These are phyloP conservation scores for Drosophila kurseongensis DNA, from an alignment of 1,140 invertebrate species.

Conservation along the genomic window DNA sequence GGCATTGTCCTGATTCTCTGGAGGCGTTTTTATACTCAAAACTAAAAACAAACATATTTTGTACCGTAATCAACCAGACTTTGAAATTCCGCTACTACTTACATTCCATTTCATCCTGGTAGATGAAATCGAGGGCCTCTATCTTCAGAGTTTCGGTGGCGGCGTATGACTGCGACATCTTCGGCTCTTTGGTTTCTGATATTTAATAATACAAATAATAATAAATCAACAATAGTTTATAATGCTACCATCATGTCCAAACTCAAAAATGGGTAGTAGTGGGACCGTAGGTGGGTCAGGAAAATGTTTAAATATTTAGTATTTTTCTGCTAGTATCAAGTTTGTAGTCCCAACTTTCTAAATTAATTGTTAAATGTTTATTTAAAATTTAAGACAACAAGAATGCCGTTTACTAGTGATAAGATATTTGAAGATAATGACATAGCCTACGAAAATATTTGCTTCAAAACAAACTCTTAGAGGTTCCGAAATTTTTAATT, in stretches of 20 bases:
- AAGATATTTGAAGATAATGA: no score
- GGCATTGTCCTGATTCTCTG: neutral
- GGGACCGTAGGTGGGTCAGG: neutral
- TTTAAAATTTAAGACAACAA: no score
- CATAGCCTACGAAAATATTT: no score
- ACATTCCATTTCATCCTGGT: constrained; percentile 5
- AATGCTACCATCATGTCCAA: neutral
- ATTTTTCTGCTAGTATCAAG: neutral
- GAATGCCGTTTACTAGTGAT: no score
- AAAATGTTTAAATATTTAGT: neutral
- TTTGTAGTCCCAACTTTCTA: no score
- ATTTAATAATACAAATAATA: constrained; percentile 3
- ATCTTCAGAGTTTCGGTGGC: neutral
- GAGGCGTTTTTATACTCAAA: neutral
- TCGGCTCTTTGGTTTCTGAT: neutral
- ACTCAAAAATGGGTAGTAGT: neutral
- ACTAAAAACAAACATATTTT: neutral
- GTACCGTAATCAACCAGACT: neutral
- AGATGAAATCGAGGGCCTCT: constrained; percentile 1
- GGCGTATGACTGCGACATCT: constrained; percentile 1
- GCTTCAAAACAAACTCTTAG: no score
- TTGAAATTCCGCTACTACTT: neutral
- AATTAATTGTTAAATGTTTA: no score
- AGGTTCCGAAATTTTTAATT: no score
- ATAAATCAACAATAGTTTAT: constrained; percentile 18